Conservation (phyloP, 2,113 vertebrate species). For the Andinoacara biseriatus region DNA sequence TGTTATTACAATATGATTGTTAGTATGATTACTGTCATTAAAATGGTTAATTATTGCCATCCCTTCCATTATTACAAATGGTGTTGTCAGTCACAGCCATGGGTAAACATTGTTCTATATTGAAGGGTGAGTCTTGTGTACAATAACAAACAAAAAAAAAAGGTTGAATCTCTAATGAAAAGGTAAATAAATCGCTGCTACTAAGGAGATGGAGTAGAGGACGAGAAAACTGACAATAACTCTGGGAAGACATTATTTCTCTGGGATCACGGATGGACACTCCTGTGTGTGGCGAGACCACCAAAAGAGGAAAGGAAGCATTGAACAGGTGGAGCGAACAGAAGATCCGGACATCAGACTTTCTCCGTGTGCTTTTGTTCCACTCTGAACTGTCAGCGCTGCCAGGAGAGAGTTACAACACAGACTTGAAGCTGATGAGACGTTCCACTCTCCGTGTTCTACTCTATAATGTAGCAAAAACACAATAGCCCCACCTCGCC, state of each 20-base stretch:
- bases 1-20: constrained; percentile 76
- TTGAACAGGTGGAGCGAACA: constrained; percentile 8
- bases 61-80: constrained; percentile 62
- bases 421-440: constrained; percentile 27
- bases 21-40: constrained; percentile 73
- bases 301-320: constrained; percentile 24
- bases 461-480: constrained; percentile 78
- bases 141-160: constrained; percentile 50
- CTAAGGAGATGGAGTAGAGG: constrained; percentile 55
- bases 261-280: constrained; percentile 60
- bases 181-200: constrained; percentile 76
- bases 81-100: constrained; percentile 70
- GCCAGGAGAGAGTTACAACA: constrained; percentile 16
- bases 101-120: constrained; percentile 70
- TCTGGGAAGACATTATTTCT: constrained; percentile 64
- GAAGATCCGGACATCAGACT: constrained; percentile 48
- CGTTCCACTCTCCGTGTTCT: constrained; percentile 46
- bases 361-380: constrained; percentile 41
- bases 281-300: constrained; percentile 45
- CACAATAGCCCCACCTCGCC: constrained; percentile 16
- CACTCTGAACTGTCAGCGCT: constrained; percentile 39
- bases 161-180: constrained; percentile 50
- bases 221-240: constrained; percentile 52
- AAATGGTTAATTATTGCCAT: constrained; percentile 69
- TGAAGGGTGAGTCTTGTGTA: constrained; percentile 67